Evolutionary conservation across 2,113 vertebrate genomes (phyloP), one percentile per base, ranked within the genome.

Genomic region (Labeo rohita): DNA sequence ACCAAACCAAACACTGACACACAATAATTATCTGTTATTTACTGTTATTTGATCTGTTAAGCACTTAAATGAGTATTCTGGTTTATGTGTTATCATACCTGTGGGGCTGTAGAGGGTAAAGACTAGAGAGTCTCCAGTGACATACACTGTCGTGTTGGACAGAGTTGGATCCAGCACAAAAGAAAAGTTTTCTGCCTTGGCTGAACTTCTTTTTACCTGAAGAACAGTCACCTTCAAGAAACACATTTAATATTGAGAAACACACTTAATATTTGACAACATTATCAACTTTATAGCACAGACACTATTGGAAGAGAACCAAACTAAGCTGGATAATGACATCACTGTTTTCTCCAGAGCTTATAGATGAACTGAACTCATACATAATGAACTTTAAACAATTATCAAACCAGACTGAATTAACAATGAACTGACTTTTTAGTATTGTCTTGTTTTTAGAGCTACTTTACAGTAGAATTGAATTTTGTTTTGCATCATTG

Each of bases 101-200:
- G 78, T 65, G 10, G 85, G 85, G 70, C 79, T 86, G 66, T 82
- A 52, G 16, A 86, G 68, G 5, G 50, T 86, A 65, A 86, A 82
- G 18, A 34, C 18, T 10, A 18, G 52, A 8, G 56, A 76, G n/a
- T 47, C 23, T 16, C 85, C 85, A 1, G 56, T 82, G 68, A 86
- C n/a, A 47, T 82, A 82, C 3, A 86, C 43, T 0, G 54, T 86
- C 50, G 75, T 66, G 43, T 65, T 86, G 39, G 63, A 73, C 50
- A 86, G 34, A 39, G 66, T 49, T 16, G 61, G 11, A 36, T 86
- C 85, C 36, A 86, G 10, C 43, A 63, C 49, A 73, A 86, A 86
- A 15, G 56, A 75, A 56, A 76, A 63, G 15, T 5, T 54, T 49
- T 74, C 78, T 21, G 54, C 39, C 28, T 34, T 47, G 10, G 8